Evolutionary conservation across 2,113 vertebrate species (phyloP), one percentile per base, ranked within the genome.

Genomic region (Ahaetulla prasina): DNA sequence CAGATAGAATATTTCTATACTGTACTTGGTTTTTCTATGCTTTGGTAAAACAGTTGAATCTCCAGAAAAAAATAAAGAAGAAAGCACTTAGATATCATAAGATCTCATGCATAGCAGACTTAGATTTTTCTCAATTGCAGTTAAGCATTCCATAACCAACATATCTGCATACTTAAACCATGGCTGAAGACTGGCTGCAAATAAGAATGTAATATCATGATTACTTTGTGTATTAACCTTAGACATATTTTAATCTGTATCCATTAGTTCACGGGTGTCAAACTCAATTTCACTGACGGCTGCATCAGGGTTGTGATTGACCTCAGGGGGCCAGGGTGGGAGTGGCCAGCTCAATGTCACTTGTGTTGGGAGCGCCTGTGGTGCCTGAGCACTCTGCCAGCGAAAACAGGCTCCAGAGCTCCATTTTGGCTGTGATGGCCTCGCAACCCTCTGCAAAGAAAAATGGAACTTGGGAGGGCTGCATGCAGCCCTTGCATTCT

Each of bases 1-100:
- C 39, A 45, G 53, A 43, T 43, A 43, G 8, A 43, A 22, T 80
- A 80, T 80, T 80, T 35, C 35, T 80, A 8, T 43, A 3, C 18
- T 39, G n/a, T 80, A 39, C 74, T 39, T 80, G 74, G 27, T n/a
- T 87, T 87, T 87, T 27, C 7, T 52, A n/a, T 14, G 30, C 45
- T 86, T 86, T 86, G 85, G 45, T 49, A 47, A 16, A 18, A 87
- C 47, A 50, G 12, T 39, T 39, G 7, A 80, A 80, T 80, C 18
- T 80, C 39, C 68, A 87, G 30, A 52, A 87, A 95, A 90, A 91
- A 16, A 3, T 45, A 55, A 60, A 91, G 35, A 92, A 92, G 50
- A 86, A 25, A 68, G 5, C 5, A 39, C 88, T 10, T 0, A 0
- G 60, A 8, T 49, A 12, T 35, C 92, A 1, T 63, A 89, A 43